These are phyloP conservation scores for Dipodomys stephensi DNA, from an alignment of 2,113 vertebrate genomes.

Conservation along the genomic window DNA sequence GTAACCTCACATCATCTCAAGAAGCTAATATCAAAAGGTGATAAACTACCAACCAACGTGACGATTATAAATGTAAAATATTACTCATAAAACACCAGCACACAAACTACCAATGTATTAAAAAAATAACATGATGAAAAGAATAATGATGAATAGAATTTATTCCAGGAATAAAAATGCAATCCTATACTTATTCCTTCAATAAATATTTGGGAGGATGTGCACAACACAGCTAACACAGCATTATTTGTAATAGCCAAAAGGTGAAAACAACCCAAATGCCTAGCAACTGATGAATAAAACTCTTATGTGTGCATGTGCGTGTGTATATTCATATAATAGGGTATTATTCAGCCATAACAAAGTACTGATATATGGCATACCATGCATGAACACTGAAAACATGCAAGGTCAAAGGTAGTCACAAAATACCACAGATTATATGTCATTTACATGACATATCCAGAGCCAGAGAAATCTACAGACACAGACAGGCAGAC, in stretches of 20 bases:
- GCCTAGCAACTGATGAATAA: not conserved
- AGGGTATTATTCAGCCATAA: constrained; percentile 9
- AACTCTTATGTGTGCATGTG: not conserved
- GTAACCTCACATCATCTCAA: not conserved
- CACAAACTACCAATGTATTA: not conserved
- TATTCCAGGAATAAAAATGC: not conserved
- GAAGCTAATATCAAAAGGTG: not conserved
- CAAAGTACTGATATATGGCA: not conserved
- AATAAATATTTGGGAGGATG: not conserved
- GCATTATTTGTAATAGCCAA: not conserved
- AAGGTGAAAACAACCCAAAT: not conserved
- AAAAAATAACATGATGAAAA: not conserved
- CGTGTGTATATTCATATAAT: not conserved
- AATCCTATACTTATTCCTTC: not conserved
- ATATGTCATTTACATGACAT: not conserved
- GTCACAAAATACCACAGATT: not conserved
- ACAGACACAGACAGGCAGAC: not conserved
- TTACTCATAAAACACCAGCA: not conserved
- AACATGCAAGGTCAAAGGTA: not conserved
- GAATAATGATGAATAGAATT: not conserved
- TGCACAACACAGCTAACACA: not conserved
- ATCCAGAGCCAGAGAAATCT: not conserved
- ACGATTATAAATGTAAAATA: not conserved
- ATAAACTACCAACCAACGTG: not conserved
- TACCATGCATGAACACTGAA: not conserved